A percentile compares a stretch with the other conserved stretches of the same genome.
These are phyloP conservation scores for Pseudolycoriella hygida DNA, from an alignment of 2,888 invertebrate genomes.

Conservation along the genomic window DNA sequence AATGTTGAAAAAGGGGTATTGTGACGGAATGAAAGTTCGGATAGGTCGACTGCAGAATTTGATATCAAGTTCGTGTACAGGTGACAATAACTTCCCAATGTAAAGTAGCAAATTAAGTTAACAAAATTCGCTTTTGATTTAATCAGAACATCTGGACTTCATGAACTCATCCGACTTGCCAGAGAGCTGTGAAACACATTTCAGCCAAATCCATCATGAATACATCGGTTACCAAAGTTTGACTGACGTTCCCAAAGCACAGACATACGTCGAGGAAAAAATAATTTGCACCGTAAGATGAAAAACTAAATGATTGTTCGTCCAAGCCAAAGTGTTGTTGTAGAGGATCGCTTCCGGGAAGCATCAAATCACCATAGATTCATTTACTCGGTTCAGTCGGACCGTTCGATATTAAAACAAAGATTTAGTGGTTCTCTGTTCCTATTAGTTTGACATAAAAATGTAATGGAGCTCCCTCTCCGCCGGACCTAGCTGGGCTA, in stretches of 20 bases:
- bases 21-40: slow-evolving; percentile 89
- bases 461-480: no score
- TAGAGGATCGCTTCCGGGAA: no score
- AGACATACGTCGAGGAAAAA: slow-evolving; percentile 51
- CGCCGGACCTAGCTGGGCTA: no score
- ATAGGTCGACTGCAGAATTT: slow-evolving; percentile 89
- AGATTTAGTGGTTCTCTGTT: no score
- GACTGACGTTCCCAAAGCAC: slow-evolving; percentile 79
- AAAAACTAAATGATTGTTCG: background rate
- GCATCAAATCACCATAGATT: no score
- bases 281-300: slow-evolving; percentile 30
- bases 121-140: slow-evolving; percentile 12
- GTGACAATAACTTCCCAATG: slow-evolving; percentile 27
- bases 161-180: slow-evolving; percentile 67
- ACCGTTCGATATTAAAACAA: no score
- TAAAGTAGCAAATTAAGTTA: no score
- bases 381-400: no score
- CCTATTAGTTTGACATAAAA: no score
- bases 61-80: slow-evolving; percentile 93
- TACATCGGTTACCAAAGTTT: slow-evolving; percentile 91
- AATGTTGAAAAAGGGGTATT: slow-evolving; percentile 91
- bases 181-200: slow-evolving; percentile 58
- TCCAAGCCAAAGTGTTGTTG: no score
- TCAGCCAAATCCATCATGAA: slow-evolving; percentile 77
- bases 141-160: slow-evolving; percentile 86